These are phyloP conservation scores for Drosophila niveifrons DNA, from an alignment of 2,888 invertebrate species.

Conservation along the genomic window DNA sequence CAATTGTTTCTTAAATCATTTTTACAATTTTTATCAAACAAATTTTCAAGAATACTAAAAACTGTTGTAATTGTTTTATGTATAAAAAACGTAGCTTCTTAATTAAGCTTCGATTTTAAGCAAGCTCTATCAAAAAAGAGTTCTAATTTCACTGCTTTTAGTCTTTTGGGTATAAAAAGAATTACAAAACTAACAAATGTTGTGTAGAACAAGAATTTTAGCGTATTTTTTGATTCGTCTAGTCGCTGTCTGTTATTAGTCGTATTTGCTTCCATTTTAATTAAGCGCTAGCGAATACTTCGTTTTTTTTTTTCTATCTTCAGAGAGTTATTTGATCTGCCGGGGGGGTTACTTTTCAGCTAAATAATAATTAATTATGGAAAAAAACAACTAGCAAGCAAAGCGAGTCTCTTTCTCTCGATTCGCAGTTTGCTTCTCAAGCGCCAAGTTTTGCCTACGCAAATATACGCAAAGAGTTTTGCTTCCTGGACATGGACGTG, in stretches of 20 bases:
- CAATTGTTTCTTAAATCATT: too few relatives aligned
- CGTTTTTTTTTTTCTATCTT: slow-evolving; percentile 3
- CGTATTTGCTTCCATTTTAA: slow-evolving; percentile 36
- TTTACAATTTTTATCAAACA: too few relatives aligned
- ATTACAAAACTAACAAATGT: too few relatives aligned
- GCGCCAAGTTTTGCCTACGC: slow-evolving; percentile 81
- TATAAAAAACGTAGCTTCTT: too few relatives aligned
- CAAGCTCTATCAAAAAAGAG: too few relatives aligned
- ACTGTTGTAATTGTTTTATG: too few relatives aligned
- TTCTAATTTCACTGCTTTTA: too few relatives aligned
- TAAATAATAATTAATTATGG: slow-evolving; percentile 80
- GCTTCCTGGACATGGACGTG: slow-evolving; percentile 70
- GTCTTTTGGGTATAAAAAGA: too few relatives aligned
- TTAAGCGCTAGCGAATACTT: slow-evolving; percentile 48
- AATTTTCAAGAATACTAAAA: too few relatives aligned
- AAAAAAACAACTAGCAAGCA: slow-evolving; percentile 44
- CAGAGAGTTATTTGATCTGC: slow-evolving; percentile 62
- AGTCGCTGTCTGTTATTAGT: background rate
- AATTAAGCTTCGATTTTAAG: too few relatives aligned
- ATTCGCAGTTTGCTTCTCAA: slow-evolving; percentile 33
- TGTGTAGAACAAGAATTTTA: background rate
- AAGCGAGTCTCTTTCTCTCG: slow-evolving; percentile 37
- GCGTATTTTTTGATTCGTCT: slow-evolving; percentile 5
- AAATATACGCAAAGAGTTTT: slow-evolving; percentile 75
- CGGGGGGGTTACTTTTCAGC: slow-evolving; percentile 64